Evolutionary conservation across 2,113 vertebrate species (phyloP).

Genomic region (Montifringilla adamsi): DNA sequence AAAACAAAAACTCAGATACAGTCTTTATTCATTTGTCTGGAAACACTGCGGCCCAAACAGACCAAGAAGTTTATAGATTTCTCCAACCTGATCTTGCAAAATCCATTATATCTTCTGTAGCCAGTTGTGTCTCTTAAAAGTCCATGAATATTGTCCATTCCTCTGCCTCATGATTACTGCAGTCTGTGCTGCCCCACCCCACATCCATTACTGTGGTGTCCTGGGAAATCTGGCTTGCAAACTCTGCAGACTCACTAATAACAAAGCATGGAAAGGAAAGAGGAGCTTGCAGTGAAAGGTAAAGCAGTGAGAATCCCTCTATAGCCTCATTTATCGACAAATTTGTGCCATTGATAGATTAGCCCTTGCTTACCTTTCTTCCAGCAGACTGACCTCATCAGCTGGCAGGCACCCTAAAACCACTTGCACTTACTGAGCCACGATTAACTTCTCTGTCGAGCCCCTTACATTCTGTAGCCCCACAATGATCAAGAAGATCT

Average conservation of each 20-base stretch:
- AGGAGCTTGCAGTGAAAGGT: not conserved
- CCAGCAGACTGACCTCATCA: conserved; percentile 14
- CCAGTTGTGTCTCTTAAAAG: not conserved
- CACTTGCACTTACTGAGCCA: not conserved
- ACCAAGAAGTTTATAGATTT: not conserved
- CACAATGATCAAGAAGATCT: not conserved
- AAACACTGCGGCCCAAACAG: not conserved
- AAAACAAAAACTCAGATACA: not conserved
- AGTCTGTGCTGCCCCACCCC: not conserved
- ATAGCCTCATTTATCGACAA: not conserved
- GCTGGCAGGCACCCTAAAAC: not conserved
- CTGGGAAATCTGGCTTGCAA: not conserved
- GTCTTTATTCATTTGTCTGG: not conserved
- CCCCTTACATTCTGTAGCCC: not conserved
- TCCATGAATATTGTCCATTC: not conserved
- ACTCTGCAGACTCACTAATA: not conserved
- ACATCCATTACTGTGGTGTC: not conserved
- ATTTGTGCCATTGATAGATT: conserved; percentile 2
- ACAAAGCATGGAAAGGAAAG: not conserved
- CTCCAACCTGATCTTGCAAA: not conserved
- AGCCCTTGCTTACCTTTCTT: conserved; percentile 11
- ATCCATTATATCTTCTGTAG: not conserved
- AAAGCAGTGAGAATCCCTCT: not conserved
- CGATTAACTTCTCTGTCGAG: not conserved
- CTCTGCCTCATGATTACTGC: not conserved